Percentiles rank a stretch among this genome's conserved stretches.
These are phyloP conservation scores for Trogon surrucura DNA, from an alignment of 2,113 vertebrate species.

Conservation along the genomic window DNA sequence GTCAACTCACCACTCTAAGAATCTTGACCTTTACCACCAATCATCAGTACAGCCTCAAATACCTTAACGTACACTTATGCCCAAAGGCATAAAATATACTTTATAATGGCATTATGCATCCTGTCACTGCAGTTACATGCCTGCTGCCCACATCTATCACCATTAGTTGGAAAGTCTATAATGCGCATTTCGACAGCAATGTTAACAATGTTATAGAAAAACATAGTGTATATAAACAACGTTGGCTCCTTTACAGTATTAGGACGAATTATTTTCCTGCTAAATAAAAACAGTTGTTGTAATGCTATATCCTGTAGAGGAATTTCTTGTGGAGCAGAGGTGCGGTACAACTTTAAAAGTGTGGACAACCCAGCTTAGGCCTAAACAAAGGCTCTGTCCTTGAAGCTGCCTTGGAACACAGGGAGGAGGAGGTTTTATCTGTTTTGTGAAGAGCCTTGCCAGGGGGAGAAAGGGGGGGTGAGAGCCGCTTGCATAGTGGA, in stretches of 20 bases:
- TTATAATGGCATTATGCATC: not conserved
- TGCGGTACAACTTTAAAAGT: no score
- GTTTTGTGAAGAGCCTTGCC: no score
- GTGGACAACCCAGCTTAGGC: no score
- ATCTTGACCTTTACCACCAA: not conserved
- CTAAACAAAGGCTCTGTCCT: no score
- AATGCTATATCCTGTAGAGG: no score
- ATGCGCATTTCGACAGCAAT: not conserved
- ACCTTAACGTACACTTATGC: not conserved
- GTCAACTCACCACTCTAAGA: not conserved
- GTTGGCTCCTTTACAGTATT: not conserved
- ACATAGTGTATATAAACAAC: not conserved
- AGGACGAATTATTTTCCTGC: not conserved
- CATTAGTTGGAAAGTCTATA: not conserved
- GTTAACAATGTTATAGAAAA: not conserved
- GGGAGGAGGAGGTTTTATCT: no score
- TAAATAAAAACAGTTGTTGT: constrained; percentile 14
- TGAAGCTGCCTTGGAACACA: no score
- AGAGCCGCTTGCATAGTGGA: no score
- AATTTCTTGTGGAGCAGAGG: no score
- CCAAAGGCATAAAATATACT: not conserved
- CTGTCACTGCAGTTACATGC: not conserved
- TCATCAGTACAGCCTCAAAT: not conserved
- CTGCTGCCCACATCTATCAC: not conserved
- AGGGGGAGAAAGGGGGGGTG: no score